Conservation (phyloP, 2,797 vertebrate species). For the Rhynchonycteris naso region DNA sequence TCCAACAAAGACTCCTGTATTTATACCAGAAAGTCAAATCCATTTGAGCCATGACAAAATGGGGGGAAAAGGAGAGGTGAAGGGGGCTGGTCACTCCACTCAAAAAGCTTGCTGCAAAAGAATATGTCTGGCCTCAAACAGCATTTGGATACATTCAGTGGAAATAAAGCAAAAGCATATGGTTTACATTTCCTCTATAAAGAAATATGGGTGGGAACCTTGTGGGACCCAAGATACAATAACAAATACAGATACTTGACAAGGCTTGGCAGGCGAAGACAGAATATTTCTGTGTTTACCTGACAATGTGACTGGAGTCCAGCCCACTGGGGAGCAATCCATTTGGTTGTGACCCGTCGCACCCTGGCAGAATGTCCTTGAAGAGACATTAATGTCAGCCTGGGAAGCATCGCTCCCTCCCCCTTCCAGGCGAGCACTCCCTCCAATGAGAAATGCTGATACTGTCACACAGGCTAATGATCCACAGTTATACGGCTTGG, state of each 20-base stretch:
- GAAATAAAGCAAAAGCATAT: constrained; percentile 70
- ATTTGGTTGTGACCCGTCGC: constrained; percentile 72
- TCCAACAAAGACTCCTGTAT: not conserved
- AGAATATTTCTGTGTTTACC: constrained; percentile 78
- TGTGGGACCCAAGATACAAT: constrained; percentile 68
- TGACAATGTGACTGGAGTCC: constrained; percentile 70
- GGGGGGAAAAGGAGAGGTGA: not conserved
- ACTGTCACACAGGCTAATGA: not conserved
- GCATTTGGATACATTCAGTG: constrained; percentile 50
- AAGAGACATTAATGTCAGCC: constrained; percentile 72
- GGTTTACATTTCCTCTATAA: constrained; percentile 77
- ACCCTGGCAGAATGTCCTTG: constrained; percentile 76
- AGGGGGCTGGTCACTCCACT: not conserved
- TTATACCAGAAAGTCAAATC: constrained; percentile 26
- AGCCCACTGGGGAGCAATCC: constrained; percentile 75
- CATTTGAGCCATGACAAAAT: not conserved
- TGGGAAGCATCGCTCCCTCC: not conserved
- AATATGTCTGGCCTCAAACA: constrained; percentile 3
- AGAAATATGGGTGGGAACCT: constrained; percentile 71
- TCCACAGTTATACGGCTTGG: not conserved
- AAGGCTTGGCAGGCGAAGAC: constrained; percentile 77
- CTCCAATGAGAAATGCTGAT: not conserved
- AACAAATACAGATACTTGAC: constrained; percentile 77
- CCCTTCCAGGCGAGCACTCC: not conserved
- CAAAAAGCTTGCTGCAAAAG: constrained; percentile 17